A percentile compares a stretch with the other conserved stretches of the same genome.
Conservation (phyloP, 2,113 vertebrate genomes). For the Pao palembangensis region DNA sequence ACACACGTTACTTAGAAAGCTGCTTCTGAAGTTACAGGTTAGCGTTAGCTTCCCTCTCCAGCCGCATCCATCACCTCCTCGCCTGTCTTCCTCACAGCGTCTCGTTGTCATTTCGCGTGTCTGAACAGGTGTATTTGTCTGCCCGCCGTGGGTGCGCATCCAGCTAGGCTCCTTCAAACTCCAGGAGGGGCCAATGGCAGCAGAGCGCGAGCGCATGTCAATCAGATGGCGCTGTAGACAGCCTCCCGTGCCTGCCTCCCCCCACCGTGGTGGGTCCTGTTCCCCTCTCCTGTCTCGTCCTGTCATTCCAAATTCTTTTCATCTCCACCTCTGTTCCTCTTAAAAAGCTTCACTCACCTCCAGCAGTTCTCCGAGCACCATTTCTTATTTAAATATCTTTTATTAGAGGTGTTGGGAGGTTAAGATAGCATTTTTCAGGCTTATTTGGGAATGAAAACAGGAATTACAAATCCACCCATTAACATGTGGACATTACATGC, state of each 20-base stretch:
- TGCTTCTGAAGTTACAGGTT: background rate
- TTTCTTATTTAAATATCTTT: conserved; percentile 14
- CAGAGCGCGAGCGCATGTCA: conserved; percentile 50
- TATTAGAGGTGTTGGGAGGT: background rate
- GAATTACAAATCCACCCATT: too few relatives aligned
- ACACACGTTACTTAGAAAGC: background rate
- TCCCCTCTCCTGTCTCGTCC: conserved; percentile 52
- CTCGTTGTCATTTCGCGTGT: conserved; percentile 33
- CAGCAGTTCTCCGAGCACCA: conserved; percentile 31
- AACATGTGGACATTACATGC: too few relatives aligned
- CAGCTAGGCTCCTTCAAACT: conserved; percentile 36
- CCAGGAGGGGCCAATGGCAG: conserved; percentile 52
- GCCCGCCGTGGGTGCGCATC: conserved; percentile 23
- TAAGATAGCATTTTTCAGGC: background rate
- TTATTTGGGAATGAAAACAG: background rate
- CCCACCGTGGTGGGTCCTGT: conserved; percentile 59
- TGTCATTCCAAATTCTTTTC: conserved; percentile 61
- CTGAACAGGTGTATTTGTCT: conserved; percentile 56
- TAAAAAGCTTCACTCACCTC: conserved; percentile 43
- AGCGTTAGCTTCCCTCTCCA: background rate
- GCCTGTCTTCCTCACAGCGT: conserved; percentile 29
- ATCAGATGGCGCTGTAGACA: conserved; percentile 54
- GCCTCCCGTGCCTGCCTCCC: conserved; percentile 51
- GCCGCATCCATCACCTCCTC: background rate
- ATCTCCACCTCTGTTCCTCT: conserved; percentile 50